A percentile compares a stretch with the other conserved stretches of the same genome.
phyloP scores from a whole-genome alignment of 35 echinoderm and acorn worm genomes.

The Diadema setosum region DNA sequence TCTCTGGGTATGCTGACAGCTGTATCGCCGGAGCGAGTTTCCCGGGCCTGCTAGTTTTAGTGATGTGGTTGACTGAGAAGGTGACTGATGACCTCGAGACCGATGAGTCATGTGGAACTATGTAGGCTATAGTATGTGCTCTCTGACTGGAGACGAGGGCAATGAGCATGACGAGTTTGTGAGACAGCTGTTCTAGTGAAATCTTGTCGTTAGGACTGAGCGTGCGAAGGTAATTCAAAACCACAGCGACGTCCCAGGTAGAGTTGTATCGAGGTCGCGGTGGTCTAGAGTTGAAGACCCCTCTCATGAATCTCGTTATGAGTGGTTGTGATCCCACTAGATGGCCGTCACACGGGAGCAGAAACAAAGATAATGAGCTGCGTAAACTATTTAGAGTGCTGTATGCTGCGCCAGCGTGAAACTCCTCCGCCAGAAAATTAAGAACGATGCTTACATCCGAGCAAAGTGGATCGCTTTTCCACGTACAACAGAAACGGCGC shows the following conservation, averaged over 20 bases:
- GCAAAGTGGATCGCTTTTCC: constrained; percentile 31
- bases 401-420: neutral
- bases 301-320: constrained; percentile 37
- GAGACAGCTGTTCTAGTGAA: neutral
- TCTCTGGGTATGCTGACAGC: neutral
- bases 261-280: neutral
- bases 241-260: constrained; percentile 12
- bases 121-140: neutral
- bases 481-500: constrained; percentile 40
- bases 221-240: constrained; percentile 10
- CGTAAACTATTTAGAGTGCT: constrained; percentile 47
- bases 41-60: neutral
- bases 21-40: neutral
- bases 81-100: too few species aligned
- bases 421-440: neutral
- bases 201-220: neutral
- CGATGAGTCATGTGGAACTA: too few species aligned
- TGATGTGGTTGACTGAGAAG: neutral
- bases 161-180: neutral
- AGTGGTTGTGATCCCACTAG: constrained; percentile 20
- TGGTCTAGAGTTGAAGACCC: constrained; percentile 35
- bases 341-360: neutral
- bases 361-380: neutral
- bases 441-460: neutral
- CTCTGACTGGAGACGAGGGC: neutral